Base-by-base conservation (phyloP, 2,888 invertebrate species). In the Biston betularia region DNA sequence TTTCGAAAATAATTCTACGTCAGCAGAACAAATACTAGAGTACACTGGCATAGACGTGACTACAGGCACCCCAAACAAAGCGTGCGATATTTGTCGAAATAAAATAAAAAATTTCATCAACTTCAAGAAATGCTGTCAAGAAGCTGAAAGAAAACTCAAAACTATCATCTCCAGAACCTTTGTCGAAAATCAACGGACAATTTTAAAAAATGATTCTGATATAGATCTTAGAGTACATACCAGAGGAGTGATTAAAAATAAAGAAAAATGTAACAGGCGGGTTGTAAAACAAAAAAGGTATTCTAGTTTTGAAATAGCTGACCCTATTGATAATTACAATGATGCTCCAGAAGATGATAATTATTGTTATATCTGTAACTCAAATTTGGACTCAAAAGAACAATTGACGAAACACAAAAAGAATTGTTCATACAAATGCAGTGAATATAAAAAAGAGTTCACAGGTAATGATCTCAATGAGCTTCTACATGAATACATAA, bases 381-480 rank as follows among this genome's bases (percentile, higher is more conserved):
- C 79, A 53, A 86, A 90, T 52, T 83, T 86, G 11, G 75, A 79
- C 35, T 81, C 68, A n/a, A 50, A 61, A 10, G 81, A 84, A 0
- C 75, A 74, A 8, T 72, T 88, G n/a, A 69, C 68, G 0, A 35
- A 66, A 2, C 93, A 93, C 55, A 92, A 57, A 67, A 75, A 79
- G 2, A 72, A 82, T 53, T 84, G 81, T 0, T 6, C 77, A 1
- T 90, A 81, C 46, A 88, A 87, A 72, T 93, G 93, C 75, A 90
- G 88, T 62, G 92, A 92, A 0, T 93, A 93, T 61, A 87, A 86
- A 5, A 89, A 88, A 72, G 72, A 78, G 0, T 90, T 89, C 65
- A 14, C 14, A 35, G 14, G n/a, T 14, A 35, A n/a, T 35, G 35
- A n/a, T 35, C 14, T n/a, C 14, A 35, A 35, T 4, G 35, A n/a